Percentiles rank a stretch among this genome's conserved stretches.
phyloP scores from a whole-genome alignment of 2,888 invertebrate genomes.

The Heteromurus nitidus region DNA sequence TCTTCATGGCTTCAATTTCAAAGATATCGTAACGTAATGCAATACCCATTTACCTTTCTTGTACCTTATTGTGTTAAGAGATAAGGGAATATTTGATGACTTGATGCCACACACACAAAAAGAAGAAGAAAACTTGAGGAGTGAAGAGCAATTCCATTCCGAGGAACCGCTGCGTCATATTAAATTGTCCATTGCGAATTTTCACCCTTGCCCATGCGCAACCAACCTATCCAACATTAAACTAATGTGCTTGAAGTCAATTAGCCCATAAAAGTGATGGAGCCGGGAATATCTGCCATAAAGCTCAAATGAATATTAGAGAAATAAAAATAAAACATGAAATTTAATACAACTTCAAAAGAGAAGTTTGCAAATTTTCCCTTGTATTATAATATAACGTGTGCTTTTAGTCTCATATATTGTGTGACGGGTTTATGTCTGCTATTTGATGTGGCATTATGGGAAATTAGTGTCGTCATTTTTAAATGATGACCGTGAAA shows the following conservation, averaged over 20 bases:
- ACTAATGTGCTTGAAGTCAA: not conserved
- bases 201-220: not conserved
- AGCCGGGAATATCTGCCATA: not conserved
- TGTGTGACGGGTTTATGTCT: conserved; percentile 19
- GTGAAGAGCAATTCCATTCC: not conserved
- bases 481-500: conserved; percentile 53
- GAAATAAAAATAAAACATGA: not conserved
- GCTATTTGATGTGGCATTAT: conserved; percentile 26
- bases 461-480: conserved; percentile 42
- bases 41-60: no score
- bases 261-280: no score
- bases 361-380: not conserved
- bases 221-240: not conserved
- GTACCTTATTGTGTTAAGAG: not conserved
- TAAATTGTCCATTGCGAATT: conserved; percentile 6
- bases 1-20: not conserved
- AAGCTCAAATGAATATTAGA: not conserved
- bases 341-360: conserved; percentile 1
- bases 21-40: not conserved
- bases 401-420: no score
- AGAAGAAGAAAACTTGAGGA: not conserved
- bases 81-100: not conserved
- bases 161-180: not conserved
- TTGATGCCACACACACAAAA: not conserved
- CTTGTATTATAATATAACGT: not conserved